A percentile compares a stretch with the other conserved stretches of the same genome.
Conservation (phyloP, 2,113 vertebrate genomes). For the Regulus satrapa region DNA sequence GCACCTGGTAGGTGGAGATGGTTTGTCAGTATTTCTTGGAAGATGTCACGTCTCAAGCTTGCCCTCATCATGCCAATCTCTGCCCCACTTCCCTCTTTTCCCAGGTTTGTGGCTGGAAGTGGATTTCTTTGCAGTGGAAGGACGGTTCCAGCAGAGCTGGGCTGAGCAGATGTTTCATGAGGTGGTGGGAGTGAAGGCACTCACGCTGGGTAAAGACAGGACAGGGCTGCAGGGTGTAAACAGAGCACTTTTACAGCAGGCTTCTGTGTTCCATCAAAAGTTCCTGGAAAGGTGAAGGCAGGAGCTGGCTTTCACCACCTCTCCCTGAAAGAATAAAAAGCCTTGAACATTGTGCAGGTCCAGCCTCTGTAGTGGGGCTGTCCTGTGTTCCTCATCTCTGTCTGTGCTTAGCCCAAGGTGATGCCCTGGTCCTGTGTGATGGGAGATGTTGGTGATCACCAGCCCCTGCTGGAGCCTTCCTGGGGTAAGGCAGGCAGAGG, state of each 20-base stretch:
- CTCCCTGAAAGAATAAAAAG: background rate
- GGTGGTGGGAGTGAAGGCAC: background rate
- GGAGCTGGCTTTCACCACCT: background rate
- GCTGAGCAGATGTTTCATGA: background rate
- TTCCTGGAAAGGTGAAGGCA: background rate
- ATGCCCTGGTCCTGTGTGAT: background rate
- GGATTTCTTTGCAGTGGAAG: background rate
- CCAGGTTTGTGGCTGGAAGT: background rate
- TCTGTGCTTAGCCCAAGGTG: background rate
- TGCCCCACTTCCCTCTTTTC: background rate
- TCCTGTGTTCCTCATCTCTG: background rate
- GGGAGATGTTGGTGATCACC: background rate
- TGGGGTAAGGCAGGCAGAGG: background rate
- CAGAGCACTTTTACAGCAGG: background rate
- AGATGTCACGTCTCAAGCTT: rapidly evolving
- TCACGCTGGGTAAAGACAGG: background rate
- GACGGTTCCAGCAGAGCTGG: background rate
- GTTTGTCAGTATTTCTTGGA: background rate
- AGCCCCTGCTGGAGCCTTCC: background rate
- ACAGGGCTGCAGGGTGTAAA: background rate
- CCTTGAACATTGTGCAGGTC: background rate
- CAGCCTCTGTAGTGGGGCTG: background rate
- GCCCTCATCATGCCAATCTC: background rate
- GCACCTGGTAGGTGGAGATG: background rate
- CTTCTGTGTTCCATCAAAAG: background rate